Conservation (phyloP, 2,113 vertebrate species). For the Eurypyga helias region DNA sequence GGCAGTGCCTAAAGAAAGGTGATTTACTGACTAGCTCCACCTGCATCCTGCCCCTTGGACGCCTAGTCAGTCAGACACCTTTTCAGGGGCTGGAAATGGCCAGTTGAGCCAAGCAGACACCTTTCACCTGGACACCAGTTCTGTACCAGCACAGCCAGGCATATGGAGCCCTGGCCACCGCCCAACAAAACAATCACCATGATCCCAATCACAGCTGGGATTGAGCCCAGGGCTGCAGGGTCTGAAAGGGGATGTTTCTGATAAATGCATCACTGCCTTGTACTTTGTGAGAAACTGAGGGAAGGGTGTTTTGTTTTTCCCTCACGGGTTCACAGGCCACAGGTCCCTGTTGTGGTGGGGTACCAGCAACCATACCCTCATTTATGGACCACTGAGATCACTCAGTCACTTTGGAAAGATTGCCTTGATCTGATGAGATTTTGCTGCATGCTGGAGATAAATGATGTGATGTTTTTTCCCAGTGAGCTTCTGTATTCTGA, state of each 20-base stretch:
- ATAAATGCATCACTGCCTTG: background rate
- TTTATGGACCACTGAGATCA: background rate
- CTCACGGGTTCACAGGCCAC: accelerated
- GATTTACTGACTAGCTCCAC: background rate
- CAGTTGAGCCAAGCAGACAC: background rate
- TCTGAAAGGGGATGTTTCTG: background rate
- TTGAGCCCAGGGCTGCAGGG: background rate
- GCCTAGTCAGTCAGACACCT: background rate
- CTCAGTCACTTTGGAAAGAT: background rate
- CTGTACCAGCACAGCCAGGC: background rate
- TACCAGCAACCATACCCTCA: background rate
- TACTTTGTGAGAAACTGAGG: background rate
- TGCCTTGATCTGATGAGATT: background rate
- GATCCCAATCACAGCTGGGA: background rate
- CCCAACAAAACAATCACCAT: background rate
- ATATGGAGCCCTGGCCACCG: background rate
- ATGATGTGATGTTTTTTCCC: background rate
- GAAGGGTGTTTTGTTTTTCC: background rate
- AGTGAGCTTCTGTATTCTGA: background rate
- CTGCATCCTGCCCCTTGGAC: background rate
- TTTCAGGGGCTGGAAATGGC: background rate
- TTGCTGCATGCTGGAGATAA: background rate
- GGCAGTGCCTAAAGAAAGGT: background rate
- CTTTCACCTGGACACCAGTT: background rate
- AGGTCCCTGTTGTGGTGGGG: background rate